Percentiles rank a stretch among this genome's conserved stretches.
phyloP scores from a whole-genome alignment of 1,140 invertebrate genomes.

The Zaprionus ghesquierei region DNA sequence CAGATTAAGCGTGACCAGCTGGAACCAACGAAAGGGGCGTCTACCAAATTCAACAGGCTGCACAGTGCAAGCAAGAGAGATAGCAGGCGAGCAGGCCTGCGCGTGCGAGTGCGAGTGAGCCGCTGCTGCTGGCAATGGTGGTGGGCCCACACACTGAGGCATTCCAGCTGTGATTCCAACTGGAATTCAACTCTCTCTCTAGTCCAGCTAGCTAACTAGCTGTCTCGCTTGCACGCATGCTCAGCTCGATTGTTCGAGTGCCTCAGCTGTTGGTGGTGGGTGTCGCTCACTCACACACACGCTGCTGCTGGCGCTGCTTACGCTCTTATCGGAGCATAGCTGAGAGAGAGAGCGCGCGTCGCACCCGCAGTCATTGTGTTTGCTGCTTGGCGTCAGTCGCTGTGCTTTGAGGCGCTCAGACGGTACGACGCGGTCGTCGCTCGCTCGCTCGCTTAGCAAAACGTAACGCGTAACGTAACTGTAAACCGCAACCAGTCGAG shows the following conservation, averaged over 20 bases:
- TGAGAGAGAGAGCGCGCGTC: constrained; percentile 31
- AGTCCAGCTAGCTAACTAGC: no score
- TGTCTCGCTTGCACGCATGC: constrained; percentile 37
- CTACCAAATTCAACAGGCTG: constrained; percentile 55
- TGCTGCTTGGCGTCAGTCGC: constrained; percentile 33
- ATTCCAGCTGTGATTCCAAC: constrained; percentile 74
- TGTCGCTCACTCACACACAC: constrained; percentile 10
- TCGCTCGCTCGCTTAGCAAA: constrained; percentile 13
- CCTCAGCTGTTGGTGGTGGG: constrained; percentile 12
- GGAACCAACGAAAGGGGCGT: constrained; percentile 63
- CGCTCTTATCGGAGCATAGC: constrained; percentile 19
- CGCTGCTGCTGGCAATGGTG: constrained; percentile 32
- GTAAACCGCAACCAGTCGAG: constrained; percentile 35
- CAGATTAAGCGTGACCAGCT: constrained; percentile 69
- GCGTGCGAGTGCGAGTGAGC: background rate
- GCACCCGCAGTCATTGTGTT: constrained; percentile 20
- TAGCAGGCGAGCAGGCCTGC: background rate
- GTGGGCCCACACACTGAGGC: constrained; percentile 32
- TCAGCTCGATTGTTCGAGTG: no score
- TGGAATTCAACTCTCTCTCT: constrained; percentile 59
- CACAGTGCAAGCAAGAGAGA: background rate
- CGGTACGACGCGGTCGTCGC: constrained; percentile 35
- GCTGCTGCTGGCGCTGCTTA: background rate
- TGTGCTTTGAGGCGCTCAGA: constrained; percentile 45
- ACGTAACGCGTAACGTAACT: constrained; percentile 8